Conservation (phyloP, 1,140 invertebrate species). For the Condylostylus longicornis region DNA sequence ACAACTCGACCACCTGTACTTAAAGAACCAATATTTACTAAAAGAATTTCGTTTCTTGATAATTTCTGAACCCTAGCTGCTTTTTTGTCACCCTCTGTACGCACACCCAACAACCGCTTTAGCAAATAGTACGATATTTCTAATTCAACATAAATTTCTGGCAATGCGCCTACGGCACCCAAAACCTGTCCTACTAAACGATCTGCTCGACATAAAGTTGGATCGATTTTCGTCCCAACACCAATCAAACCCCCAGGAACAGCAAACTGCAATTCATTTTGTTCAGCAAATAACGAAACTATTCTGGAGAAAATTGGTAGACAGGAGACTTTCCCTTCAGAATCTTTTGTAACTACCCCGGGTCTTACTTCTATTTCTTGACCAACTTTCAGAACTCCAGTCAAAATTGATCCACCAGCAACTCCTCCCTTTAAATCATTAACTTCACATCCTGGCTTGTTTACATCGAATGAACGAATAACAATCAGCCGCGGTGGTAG, state of each 20-base stretch:
- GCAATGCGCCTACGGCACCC: slow-evolving; percentile 90
- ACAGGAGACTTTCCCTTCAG: slow-evolving; percentile 90
- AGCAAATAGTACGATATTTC: slow-evolving; percentile 97
- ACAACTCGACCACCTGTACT: slow-evolving; percentile 94
- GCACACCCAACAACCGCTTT: slow-evolving; percentile 86
- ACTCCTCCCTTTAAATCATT: slow-evolving; percentile 97
- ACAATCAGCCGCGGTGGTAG: slow-evolving; percentile 95
- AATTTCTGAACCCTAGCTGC: slow-evolving; percentile 91
- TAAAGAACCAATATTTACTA: slow-evolving; percentile 98
- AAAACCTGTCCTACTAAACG: slow-evolving; percentile 95
- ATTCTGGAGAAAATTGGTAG: slow-evolving; percentile 93
- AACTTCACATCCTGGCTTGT: slow-evolving; percentile 98
- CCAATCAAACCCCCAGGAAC: slow-evolving; percentile 97
- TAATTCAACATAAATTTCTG: slow-evolving; percentile 94
- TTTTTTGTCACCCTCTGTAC: slow-evolving; percentile 98
- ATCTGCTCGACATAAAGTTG: slow-evolving; percentile 93
- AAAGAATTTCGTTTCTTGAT: slow-evolving; percentile 72
- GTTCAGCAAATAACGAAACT: slow-evolving; percentile 95
- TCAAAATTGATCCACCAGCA: slow-evolving; percentile 92
- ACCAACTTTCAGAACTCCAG: slow-evolving; percentile 81
- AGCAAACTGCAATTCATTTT: slow-evolving; percentile 96
- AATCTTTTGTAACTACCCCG: slow-evolving; percentile 89
- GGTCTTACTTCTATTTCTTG: slow-evolving; percentile 69
- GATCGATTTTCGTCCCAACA: slow-evolving; percentile 98
- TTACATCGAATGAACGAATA: slow-evolving; percentile 98